Base-by-base conservation (phyloP, 1,140 invertebrate genomes). In the Brachionus paranguensis region DNA sequence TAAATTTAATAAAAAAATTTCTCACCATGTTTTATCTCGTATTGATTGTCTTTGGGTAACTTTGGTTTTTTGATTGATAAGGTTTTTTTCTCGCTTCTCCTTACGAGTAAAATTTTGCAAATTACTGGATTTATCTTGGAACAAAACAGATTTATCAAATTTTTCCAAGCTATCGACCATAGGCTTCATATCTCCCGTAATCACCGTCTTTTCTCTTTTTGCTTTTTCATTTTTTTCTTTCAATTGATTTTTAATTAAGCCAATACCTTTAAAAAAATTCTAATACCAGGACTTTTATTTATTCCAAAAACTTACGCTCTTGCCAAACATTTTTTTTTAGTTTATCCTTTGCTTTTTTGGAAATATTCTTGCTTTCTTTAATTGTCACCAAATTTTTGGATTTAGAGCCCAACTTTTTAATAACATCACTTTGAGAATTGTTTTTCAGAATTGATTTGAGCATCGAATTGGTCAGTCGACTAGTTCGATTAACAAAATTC, bases 291-390 rank as follows among this genome's bases (percentile, higher is more conserved):
- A 43, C 33, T 33, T 24, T 33, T 11, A 33, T 6, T 14, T 68
- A 68, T 24, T 33, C 3, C 4, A 33, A 33, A 33, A 33, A 8
- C 20, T 81, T 81, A 81, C 78, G 55, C 14, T 81, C 78, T 11
- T 81, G 37, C 78, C 78, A 81, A 45, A 81, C 53, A 64, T 81
- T 53, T 10, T 81, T 81, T 68, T 81, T 81, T 6, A 81, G n/a
- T 45, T 60, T 68, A 68, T 81, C 53, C 17, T 81, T 81, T 5
- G 37, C 50, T 64, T 81, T 68, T 81, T 81, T 60, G 1, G 33
- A 20, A 37, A 81, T 81, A 24, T 17, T 29, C 64, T 65, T 53
- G 4, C 1, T 2, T 33, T 24, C 14, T 29, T 53, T 76, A 27
- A 76, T 47, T 47, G 72, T 5, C 8, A 17, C 27, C 29, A 76